These are phyloP conservation scores for Oceanodroma leucorhoa DNA, from an alignment of 2,797 vertebrate genomes.

Conservation along the genomic window DNA sequence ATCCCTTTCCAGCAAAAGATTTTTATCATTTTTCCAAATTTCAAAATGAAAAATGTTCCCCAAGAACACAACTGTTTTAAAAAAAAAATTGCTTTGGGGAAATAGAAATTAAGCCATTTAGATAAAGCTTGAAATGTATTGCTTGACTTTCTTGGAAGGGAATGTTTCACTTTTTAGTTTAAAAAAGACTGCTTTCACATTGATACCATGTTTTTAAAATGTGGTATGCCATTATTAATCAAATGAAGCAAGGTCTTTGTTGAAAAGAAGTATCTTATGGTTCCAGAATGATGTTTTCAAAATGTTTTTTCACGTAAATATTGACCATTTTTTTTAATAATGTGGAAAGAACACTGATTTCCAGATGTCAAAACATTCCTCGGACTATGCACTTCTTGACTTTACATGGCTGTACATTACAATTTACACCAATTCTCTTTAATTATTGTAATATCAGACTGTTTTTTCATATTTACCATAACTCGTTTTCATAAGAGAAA, in stretches of 20 bases:
- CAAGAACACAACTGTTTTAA: fast-evolving
- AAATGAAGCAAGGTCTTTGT: not conserved
- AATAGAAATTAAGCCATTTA: not conserved
- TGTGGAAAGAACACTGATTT: not conserved
- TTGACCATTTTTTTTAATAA: not conserved
- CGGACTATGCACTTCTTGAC: not conserved
- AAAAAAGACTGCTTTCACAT: not conserved
- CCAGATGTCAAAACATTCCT: not conserved
- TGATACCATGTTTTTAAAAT: not conserved
- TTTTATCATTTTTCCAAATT: not conserved
- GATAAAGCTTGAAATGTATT: not conserved
- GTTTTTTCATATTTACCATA: not conserved
- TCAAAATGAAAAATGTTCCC: not conserved
- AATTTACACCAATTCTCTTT: not conserved
- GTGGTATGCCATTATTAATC: not conserved
- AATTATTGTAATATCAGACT: not conserved
- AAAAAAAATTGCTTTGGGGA: not conserved
- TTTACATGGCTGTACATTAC: not conserved
- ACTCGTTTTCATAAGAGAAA: not conserved
- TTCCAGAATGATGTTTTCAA: not conserved
- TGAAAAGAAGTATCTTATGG: not conserved
- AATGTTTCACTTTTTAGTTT: not conserved
- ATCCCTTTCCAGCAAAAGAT: not conserved
- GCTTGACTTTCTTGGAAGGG: not conserved
- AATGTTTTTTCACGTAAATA: not conserved